Base-by-base conservation (phyloP, 2,888 invertebrate species). In the Drosophila subquinaria region DNA sequence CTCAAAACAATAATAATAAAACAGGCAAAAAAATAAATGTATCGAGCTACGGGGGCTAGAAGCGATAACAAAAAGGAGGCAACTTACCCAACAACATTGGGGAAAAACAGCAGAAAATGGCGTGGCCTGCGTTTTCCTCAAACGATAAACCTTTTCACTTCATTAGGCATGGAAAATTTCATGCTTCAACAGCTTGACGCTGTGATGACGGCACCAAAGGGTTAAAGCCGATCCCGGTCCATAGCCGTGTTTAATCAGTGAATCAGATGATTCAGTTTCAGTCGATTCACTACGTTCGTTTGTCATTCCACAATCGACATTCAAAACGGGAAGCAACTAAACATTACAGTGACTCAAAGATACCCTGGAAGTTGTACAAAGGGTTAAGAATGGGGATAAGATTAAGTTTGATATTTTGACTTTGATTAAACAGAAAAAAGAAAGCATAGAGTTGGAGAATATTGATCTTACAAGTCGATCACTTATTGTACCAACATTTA, bases 71-170 rank as follows among this genome's bases (percentile, higher is more conserved):
- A 60, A 55, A 51, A 66, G 42, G 47, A 75, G 53, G 64, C 57
- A 38, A 62, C 51, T 53, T 56, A 42, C 20, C 47, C 57, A 61
- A 33, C 48, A 36, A 9, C 51, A 47, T 30, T 9, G 33, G n/a
- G n/a, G 30, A 40, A 62, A 20, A 48, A 50, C 55, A 73, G 53
- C 40, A 42, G 33, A 48, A 35, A 76, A 60, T 67, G 35, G 55
- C 63, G 40, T 63, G 74, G 66, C 67, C 64, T 79, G 77, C 68
- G 74, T 71, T 77, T 79, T 67, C 69, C 76, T 87, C 76, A 69
- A 87, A 72, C 89, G 86, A 87, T 87, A 87, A 89, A 87, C 89
- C 89, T 84, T 89, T 87, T 70, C 86, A 79, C 84, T 87, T 87
- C 86, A 87, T 87, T 87, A 89, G 75, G 65, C 81, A 70, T 84